phyloP scores from a whole-genome alignment of 2,797 vertebrate genomes.

The Echiichthys vipera region DNA sequence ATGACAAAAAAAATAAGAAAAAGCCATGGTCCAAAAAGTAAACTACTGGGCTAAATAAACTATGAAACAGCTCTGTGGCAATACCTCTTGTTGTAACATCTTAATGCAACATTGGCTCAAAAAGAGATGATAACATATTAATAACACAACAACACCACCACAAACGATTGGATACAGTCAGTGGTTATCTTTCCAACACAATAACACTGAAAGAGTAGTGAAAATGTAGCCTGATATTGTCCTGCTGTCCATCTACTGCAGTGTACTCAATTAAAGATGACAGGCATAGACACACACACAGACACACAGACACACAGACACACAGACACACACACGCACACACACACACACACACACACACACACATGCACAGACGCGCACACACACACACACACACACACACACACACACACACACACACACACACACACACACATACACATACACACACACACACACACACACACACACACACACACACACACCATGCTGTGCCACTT shows the following conservation, averaged over 20 bases:
- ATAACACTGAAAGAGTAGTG: neutral
- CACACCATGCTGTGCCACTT: slow-evolving; percentile 9
- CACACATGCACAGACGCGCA: neutral
- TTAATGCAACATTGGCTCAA: neutral
- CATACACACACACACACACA: neutral
- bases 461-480: neutral
- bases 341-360: neutral
- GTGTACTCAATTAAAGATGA: slow-evolving; percentile 45
- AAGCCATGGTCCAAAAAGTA: neutral
- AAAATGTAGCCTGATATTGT: neutral
- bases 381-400: neutral
- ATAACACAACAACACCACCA: neutral
- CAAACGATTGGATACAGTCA: neutral
- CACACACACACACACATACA: neutral
- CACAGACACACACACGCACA: neutral
- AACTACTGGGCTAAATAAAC: neutral
- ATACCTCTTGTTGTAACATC: neutral
- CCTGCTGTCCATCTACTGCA: slow-evolving; percentile 8
- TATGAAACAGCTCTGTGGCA: neutral
- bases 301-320: neutral
- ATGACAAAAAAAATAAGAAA: neutral
- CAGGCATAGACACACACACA: slow-evolving; percentile 14
- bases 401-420: neutral
- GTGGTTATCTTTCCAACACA: neutral
- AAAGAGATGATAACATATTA: neutral